phyloP scores from a whole-genome alignment of 2,888 invertebrate genomes.

The Girardia tigrina region DNA sequence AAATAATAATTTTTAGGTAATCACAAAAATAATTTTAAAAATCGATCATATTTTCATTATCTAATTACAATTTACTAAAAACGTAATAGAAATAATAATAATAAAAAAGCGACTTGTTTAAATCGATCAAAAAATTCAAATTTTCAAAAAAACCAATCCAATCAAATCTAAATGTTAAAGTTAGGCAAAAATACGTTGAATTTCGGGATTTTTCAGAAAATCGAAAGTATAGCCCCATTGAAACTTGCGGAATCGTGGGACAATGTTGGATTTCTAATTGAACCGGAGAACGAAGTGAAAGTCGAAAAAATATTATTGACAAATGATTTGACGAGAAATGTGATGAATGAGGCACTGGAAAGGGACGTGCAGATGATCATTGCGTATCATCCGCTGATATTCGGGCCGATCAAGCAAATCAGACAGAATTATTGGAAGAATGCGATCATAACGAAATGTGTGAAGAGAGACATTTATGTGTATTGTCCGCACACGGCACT shows the following conservation, averaged over 20 bases:
- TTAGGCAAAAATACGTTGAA: no score
- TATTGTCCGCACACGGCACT: conserved; percentile 84
- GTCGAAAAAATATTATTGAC: conserved; percentile 62
- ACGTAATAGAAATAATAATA: no score
- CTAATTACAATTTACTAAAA: no score
- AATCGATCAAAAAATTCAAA: no score
- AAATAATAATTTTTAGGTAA: no score
- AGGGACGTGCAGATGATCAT: conserved; percentile 65
- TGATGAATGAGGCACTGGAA: conserved; percentile 62
- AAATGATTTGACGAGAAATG: conserved; percentile 76
- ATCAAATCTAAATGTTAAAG: no score
- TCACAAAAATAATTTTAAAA: no score
- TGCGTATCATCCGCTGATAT: conserved; percentile 90
- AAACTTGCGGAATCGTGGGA: conserved; percentile 86
- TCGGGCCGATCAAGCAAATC: conserved; percentile 66
- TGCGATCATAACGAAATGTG: conserved; percentile 63
- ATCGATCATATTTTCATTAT: no score
- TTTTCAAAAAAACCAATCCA: no score
- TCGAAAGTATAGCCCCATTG: no score
- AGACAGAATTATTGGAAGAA: conserved; percentile 61
- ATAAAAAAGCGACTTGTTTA: no score
- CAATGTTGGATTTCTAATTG: conserved; percentile 77
- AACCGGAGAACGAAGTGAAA: conserved; percentile 57
- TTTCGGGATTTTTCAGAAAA: no score
- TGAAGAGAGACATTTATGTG: conserved; percentile 70